A percentile compares a stretch with the other conserved stretches of the same genome.
These are phyloP conservation scores for Schlechtendalia chinensis DNA, from an alignment of 1,140 invertebrate genomes.

Conservation along the genomic window DNA sequence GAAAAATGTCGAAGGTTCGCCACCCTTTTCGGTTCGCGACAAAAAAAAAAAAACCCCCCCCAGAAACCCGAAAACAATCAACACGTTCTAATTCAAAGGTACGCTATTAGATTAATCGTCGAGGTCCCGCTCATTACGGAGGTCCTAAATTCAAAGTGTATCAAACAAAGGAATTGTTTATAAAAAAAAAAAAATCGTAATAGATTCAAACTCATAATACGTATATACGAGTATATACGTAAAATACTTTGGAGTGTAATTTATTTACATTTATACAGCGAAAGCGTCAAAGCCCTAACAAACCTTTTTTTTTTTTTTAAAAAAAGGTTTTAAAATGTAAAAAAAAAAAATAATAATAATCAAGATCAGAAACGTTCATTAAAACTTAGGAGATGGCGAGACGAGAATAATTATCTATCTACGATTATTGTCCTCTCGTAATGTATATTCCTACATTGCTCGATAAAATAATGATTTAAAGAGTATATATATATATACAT, in stretches of 20 bases:
- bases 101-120: conserved; percentile 8
- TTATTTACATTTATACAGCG: conserved; percentile 3
- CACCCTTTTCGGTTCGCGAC: neutral
- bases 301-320: neutral
- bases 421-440: neutral
- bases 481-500: too few relatives aligned
- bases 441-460: neutral
- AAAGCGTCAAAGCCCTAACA: neutral
- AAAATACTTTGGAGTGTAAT: neutral
- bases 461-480: too few relatives aligned
- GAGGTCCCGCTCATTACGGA: neutral
- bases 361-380: neutral
- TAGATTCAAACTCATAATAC: neutral
- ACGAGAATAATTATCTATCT: neutral
- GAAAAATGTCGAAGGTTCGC: neutral
- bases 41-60: conserved; percentile 1
- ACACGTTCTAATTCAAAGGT: neutral
- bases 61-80: conserved; percentile 4
- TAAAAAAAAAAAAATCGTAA: neutral
- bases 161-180: conserved; percentile 1
- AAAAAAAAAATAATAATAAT: neutral
- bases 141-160: neutral
- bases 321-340: conserved; percentile 6
- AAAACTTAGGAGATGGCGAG: neutral
- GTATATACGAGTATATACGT: too few relatives aligned